Percentiles rank a stretch among this genome's conserved stretches.
phyloP scores from a whole-genome alignment of 2,113 vertebrate species.

The Carollia perspicillata region DNA sequence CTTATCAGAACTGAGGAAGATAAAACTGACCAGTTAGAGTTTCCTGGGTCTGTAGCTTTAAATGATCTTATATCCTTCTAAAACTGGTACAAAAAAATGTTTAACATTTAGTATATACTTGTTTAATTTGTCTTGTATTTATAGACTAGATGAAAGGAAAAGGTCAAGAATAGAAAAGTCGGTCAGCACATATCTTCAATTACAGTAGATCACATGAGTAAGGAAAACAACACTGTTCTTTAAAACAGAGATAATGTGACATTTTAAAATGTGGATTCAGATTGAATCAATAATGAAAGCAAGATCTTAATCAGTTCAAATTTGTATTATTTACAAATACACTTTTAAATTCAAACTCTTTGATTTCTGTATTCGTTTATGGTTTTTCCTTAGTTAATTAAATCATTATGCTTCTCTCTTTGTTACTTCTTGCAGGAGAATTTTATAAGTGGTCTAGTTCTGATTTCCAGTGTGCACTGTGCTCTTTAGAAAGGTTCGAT shows the following conservation, averaged over 20 bases:
- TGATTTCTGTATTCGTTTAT: background rate
- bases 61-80: background rate
- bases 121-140: background rate
- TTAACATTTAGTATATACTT: background rate
- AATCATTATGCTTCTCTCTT: background rate
- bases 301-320: background rate
- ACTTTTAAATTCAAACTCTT: background rate
- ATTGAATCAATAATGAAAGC: background rate
- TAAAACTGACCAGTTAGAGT: background rate
- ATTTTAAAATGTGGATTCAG: background rate
- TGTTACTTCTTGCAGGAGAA: conserved; percentile 4
- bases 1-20: background rate
- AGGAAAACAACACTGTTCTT: background rate
- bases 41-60: background rate
- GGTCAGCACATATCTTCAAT: background rate
- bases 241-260: background rate
- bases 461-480: background rate
- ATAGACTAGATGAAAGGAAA: background rate
- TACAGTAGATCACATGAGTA: background rate
- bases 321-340: background rate
- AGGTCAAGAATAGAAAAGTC: background rate
- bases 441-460: conserved; percentile 33
- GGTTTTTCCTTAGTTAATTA: background rate
- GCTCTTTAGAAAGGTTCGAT: conserved; percentile 30
- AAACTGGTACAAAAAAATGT: background rate